Percentiles rank a stretch among this genome's conserved stretches.
phyloP scores from a whole-genome alignment of 2,113 vertebrate species.

The Hydrolagus affinis region DNA sequence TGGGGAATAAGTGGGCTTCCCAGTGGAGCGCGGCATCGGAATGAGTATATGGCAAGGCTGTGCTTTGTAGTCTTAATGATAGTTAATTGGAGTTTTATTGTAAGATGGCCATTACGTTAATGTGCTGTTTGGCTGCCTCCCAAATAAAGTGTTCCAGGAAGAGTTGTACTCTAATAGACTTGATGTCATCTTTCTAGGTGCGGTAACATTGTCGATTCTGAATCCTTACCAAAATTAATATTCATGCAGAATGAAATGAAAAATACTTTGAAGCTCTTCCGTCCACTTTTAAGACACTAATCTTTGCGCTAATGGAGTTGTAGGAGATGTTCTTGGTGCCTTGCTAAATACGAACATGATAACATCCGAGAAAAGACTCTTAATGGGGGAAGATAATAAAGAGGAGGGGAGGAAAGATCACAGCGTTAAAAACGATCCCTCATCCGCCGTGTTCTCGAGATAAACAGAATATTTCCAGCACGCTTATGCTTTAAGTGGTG shows the following conservation, averaged over 20 bases:
- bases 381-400: neutral
- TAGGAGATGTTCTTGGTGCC: neutral
- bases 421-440: neutral
- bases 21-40: neutral
- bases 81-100: conserved; percentile 19
- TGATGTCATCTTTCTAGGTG: neutral
- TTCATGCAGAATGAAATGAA: neutral
- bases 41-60: neutral
- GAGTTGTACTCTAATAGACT: neutral
- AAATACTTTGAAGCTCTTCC: neutral
- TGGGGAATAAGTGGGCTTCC: neutral
- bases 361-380: neutral
- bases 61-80: neutral
- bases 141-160: neutral
- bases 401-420: neutral
- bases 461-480: neutral
- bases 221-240: neutral
- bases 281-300: neutral
- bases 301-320: neutral
- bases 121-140: conserved; percentile 14
- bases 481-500: neutral
- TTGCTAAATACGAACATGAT: no score
- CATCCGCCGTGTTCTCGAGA: neutral
- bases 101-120: neutral
- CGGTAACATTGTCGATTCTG: neutral